A percentile compares a stretch with the other conserved stretches of the same genome.
Evolutionary conservation across 64 coral and sea anemone genomes (phyloP).

Genomic region (Pachyseris speciosa): DNA sequence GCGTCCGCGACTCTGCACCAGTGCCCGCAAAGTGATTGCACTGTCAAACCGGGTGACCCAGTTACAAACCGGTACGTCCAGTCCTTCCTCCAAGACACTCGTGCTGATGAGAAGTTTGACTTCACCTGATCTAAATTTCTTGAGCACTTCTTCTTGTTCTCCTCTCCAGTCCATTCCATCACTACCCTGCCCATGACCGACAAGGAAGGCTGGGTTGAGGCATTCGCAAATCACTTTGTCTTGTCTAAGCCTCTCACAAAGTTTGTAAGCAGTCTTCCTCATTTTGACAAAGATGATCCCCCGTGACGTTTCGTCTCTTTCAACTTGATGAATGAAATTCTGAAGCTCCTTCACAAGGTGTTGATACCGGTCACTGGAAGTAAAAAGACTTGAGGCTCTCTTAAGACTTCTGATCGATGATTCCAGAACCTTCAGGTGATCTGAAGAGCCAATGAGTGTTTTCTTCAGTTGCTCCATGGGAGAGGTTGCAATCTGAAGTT

Average conservation of each 20-base stretch:
- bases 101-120: slow-evolving; percentile 91
- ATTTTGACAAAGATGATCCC: slow-evolving; percentile 94
- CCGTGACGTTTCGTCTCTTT: slow-evolving; percentile 10
- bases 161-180: slow-evolving; percentile 98
- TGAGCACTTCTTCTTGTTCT: slow-evolving; percentile 87
- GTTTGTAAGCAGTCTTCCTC: slow-evolving; percentile 87
- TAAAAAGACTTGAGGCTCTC: neutral
- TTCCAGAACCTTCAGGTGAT: slow-evolving; percentile 26
- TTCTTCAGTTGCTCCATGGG: slow-evolving; percentile 85
- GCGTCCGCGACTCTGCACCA: slow-evolving; percentile 86
- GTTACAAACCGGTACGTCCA: slow-evolving; percentile 98
- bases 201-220: slow-evolving; percentile 80
- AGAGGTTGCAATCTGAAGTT: slow-evolving; percentile 68
- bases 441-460: neutral
- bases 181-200: slow-evolving; percentile 88
- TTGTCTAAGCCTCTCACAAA: slow-evolving; percentile 73
- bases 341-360: slow-evolving; percentile 45
- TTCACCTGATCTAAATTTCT: slow-evolving; percentile 81
- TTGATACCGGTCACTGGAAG: slow-evolving; percentile 42
- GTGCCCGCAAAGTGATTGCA: slow-evolving; percentile 54
- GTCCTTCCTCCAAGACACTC: slow-evolving; percentile 91
- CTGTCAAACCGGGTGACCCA: slow-evolving; percentile 93
- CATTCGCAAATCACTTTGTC: slow-evolving; percentile 40
- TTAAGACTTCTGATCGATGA: slow-evolving; percentile 5
- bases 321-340: slow-evolving; percentile 34